Evolutionary conservation across 53 echinoderm and acorn worm genomes (phyloP), one percentile per base, ranked within the genome.

Genomic region (Patiria pectinifera): DNA sequence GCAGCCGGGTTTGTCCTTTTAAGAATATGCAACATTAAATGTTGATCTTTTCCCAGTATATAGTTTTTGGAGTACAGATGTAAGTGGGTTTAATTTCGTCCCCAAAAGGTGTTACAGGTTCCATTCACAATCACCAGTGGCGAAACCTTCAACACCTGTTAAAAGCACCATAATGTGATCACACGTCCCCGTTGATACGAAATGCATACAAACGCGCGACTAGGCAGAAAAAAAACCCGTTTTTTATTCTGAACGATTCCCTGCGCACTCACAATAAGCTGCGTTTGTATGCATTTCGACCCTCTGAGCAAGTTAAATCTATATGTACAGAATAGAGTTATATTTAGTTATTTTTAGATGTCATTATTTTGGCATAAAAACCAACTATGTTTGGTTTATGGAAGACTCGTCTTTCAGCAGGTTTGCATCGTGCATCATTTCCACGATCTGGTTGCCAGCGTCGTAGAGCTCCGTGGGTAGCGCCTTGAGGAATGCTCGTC

Each of bases 371-470:
- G 72, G 71, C 18, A 86, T 62, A 84, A 84, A 83, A 23, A 59
- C 59, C 72, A 19, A 80, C 22, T 80, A 90, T 80, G 80, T 69
- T 59, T 89, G 46, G 90, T 90, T 90, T 23, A 80, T 23, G 90
- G 90, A 90, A 90, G 90, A 90, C 90, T 61, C 26, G 45, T 80
- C 80, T 49, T 90, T 90, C 0, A 98, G 88, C 43, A 98, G 89
- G 78, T 95, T 95, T 2, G 93, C 91, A 7, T 92, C 89, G 82
- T 92, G 82, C 97, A 99, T 96, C 91, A 99, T 93, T 35, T 96
- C 94, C 3, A 99, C 94, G 12, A 99, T 89, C 75, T 96, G 92
- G n/a, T 95, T 89, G 19, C 97, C 99, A n/a, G 94, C 84, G 58
- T 95, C 93, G 26, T 94, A 93, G 6, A 99, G 87, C 60, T 99